These are phyloP conservation scores for Macropis europaea DNA, from an alignment of 2,888 invertebrate species.

Conservation along the genomic window DNA sequence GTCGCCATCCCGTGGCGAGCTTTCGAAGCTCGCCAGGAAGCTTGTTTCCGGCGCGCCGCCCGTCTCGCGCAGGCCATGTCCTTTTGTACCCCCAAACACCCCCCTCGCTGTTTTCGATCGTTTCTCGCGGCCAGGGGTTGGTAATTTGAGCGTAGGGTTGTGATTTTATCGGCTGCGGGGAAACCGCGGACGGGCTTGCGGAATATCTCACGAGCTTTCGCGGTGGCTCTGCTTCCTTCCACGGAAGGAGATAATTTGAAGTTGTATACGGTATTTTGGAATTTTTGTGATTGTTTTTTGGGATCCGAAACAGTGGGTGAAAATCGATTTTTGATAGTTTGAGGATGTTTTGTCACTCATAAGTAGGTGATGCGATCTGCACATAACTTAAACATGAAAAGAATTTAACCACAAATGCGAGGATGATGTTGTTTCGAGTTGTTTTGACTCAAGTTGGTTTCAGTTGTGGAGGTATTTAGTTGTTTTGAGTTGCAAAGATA, in stretches of 20 bases:
- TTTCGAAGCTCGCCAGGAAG: conserved; percentile 54
- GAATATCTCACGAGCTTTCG: conserved; percentile 39
- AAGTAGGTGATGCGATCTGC: too few relatives aligned
- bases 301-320: too few relatives aligned
- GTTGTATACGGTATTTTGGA: too few relatives aligned
- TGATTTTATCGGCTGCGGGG: conserved; percentile 74
- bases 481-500: too few relatives aligned
- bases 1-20: conserved; percentile 70
- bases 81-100: neutral
- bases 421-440: too few relatives aligned
- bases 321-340: too few relatives aligned
- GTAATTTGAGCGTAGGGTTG: conserved; percentile 49
- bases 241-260: neutral
- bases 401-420: too few relatives aligned
- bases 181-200: conserved; percentile 26
- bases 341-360: too few relatives aligned
- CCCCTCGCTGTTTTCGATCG: neutral
- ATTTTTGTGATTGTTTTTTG: too few relatives aligned
- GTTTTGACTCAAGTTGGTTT: too few relatives aligned
- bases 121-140: conserved; percentile 45
- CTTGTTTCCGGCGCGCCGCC: conserved; percentile 8
- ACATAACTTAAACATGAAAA: too few relatives aligned
- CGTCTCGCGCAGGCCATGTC: neutral
- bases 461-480: too few relatives aligned
- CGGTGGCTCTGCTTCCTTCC: conserved; percentile 48